These are phyloP conservation scores for Tyrannus savana DNA, from an alignment of 2,113 vertebrate genomes.

Conservation along the genomic window DNA sequence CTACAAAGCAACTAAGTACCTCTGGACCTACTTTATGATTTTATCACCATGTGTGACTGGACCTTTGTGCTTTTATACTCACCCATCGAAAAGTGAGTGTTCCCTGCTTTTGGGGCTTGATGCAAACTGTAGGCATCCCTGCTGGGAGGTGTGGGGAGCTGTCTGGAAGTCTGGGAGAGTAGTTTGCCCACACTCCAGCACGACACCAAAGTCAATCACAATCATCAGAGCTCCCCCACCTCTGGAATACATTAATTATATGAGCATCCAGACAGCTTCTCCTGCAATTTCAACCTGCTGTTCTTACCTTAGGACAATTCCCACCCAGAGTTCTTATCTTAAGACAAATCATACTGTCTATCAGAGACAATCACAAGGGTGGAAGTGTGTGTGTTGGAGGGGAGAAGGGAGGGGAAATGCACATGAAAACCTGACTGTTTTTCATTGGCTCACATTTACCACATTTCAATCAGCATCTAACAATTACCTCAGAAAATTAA, in stretches of 20 bases:
- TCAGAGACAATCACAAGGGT: neutral
- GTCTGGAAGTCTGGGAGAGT: neutral
- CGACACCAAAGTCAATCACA: neutral
- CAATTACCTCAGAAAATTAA: neutral
- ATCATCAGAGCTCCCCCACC: neutral
- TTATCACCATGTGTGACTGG: neutral
- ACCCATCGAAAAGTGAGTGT: neutral
- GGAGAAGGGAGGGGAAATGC: fast-evolving
- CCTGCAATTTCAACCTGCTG: neutral
- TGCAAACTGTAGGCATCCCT: neutral
- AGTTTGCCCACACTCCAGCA: neutral
- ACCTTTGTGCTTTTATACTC: neutral
- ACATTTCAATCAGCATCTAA: neutral
- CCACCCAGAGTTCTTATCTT: neutral
- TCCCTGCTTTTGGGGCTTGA: neutral
- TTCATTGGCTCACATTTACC: neutral
- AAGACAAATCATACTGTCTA: neutral
- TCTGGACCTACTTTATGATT: neutral
- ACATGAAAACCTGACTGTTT: neutral
- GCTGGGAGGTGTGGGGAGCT: neutral
- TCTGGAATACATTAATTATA: neutral
- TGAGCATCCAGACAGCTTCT: neutral
- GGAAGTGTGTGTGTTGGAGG: neutral
- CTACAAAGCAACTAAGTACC: neutral
- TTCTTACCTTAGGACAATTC: neutral